Base-by-base conservation (phyloP, 2,113 vertebrate species). In the Saccopteryx leptura region DNA sequence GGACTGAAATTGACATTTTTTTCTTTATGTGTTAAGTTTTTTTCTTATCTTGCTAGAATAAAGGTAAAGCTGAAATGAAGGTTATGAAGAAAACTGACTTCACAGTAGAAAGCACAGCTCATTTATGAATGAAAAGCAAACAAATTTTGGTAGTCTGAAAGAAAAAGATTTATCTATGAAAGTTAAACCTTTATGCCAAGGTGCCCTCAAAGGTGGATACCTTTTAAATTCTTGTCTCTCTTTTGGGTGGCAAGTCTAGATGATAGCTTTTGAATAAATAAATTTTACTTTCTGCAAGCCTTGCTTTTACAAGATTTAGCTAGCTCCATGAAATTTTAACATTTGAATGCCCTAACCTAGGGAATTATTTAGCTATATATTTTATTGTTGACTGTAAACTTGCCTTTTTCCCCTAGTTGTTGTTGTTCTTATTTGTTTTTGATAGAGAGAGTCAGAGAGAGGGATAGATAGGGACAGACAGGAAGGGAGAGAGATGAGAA, bases 221-320 rank as follows among this genome's bases (percentile, higher is more conserved):
- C 13, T 93, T 89, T 95, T 75, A 90, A 93, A 84, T 92, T 90
- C n/a, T 95, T 91, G 54, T 68, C 60, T 89, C 14, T 19, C n/a
- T 4, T 1, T 58, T 92, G 72, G 19, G 24, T 96, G 69, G 24
- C 23, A 11, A 28, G 28, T 76, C 50, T 76, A 91, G 52, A 72
- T 93, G 58, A 50, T 68, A 91, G n/a, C 74, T 95, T n/a, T 61
- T 91, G 83, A 80, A 60, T 71, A 78, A 92, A 60, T 71, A 78
- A 92, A 69, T 80, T 4, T 69, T 92, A 69, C 11, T 54, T 88
- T 88, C 10, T 90, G 50, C 12, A 89, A 56, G 17, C 17, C 28
- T 96, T 68, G 65, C 19, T 82, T 95, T 92, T 90, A 21, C 46
- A 83, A 81, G 56, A 81, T 80, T 95, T 95, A 52, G 28, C n/a